A percentile compares a stretch with the other conserved stretches of the same genome.
These are phyloP conservation scores for Drosophila guanche DNA, from an alignment of 1,140 invertebrate species.

Conservation along the genomic window DNA sequence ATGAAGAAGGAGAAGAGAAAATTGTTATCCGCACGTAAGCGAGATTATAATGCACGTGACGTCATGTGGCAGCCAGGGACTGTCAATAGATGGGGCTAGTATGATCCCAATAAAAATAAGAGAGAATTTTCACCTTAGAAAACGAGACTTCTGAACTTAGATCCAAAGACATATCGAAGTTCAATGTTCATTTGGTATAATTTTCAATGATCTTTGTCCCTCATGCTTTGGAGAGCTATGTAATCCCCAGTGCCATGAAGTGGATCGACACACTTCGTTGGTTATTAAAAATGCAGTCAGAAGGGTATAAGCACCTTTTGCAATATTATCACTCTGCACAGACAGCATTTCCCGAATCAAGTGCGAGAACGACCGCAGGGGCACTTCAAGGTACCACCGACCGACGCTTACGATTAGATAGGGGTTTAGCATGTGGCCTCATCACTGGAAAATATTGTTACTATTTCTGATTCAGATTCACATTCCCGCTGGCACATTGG, in stretches of 20 bases:
- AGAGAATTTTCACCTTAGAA: background rate
- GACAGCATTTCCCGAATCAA: slow-evolving; percentile 54
- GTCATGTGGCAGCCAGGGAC: slow-evolving; percentile 24
- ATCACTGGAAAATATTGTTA: slow-evolving; percentile 1
- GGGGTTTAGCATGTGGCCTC: slow-evolving; percentile 50
- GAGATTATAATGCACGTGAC: slow-evolving; percentile 49
- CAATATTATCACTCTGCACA: slow-evolving; percentile 48
- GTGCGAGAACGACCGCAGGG: slow-evolving; percentile 29
- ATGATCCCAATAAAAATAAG: slow-evolving; percentile 25
- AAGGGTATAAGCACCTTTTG: slow-evolving; percentile 31
- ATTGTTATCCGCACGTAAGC: slow-evolving; percentile 45
- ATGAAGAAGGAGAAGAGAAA: slow-evolving; percentile 3
- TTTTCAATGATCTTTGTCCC: slow-evolving; percentile 27
- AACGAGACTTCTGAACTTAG: background rate
- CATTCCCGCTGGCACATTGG: slow-evolving; percentile 8
- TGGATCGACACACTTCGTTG: background rate
- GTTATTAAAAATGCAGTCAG: background rate
- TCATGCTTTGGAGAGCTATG: slow-evolving; percentile 7
- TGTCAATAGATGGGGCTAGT: slow-evolving; percentile 3
- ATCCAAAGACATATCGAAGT: background rate
- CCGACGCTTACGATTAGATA: slow-evolving; percentile 63
- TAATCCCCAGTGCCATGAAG: slow-evolving; percentile 17
- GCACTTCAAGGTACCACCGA: slow-evolving; percentile 43
- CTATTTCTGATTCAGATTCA: slow-evolving; percentile 2
- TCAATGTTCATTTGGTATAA: slow-evolving; percentile 22